Conservation (phyloP, 2,113 vertebrate genomes). For the Phalacrocorax aristotelis region DNA sequence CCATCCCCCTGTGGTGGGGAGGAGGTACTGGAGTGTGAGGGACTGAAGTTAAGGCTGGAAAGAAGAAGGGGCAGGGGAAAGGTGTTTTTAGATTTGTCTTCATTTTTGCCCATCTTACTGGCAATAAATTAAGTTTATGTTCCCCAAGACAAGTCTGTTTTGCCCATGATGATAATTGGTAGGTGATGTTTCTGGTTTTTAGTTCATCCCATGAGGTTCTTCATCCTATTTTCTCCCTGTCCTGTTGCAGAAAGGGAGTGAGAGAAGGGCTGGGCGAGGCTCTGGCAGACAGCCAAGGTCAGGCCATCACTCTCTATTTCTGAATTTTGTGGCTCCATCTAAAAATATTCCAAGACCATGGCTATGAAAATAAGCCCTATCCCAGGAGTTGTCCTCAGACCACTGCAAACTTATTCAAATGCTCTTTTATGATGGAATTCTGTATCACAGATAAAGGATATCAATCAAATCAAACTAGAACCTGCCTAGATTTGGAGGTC, state of each 20-base stretch:
- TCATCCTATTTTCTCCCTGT: neutral
- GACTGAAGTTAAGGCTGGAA: neutral
- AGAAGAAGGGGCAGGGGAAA: neutral
- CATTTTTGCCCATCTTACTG: neutral
- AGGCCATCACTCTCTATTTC: neutral
- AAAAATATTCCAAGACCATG: neutral
- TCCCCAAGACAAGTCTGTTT: neutral
- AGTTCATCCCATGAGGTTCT: neutral
- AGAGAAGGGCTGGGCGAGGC: neutral
- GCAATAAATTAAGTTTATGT: neutral
- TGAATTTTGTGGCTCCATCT: neutral
- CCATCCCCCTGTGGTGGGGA: neutral
- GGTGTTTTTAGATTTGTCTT: neutral
- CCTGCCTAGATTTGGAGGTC: neutral
- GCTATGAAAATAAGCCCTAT: neutral
- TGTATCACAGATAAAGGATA: neutral
- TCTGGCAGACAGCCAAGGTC: neutral
- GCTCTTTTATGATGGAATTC: neutral
- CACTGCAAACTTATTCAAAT: neutral
- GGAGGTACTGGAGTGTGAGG: neutral
- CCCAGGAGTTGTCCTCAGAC: neutral
- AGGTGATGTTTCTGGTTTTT: neutral
- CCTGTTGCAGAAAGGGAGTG: neutral
- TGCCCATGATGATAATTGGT: neutral
- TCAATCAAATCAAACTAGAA: neutral